These are phyloP conservation scores for Ciconia stormi DNA, from an alignment of 2,113 vertebrate species.

Conservation along the genomic window DNA sequence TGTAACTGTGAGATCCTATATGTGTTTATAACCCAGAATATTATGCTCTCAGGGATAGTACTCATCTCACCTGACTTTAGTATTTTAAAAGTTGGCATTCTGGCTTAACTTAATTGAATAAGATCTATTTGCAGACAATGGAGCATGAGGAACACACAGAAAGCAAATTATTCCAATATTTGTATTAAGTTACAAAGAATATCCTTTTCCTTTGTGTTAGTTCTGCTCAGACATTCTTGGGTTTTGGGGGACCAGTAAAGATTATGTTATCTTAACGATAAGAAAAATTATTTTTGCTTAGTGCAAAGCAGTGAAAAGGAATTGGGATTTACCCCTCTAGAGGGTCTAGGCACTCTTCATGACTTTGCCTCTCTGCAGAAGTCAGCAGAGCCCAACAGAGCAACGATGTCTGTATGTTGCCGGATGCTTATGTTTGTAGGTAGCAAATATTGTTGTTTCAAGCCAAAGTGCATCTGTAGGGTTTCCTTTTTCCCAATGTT, in stretches of 20 bases:
- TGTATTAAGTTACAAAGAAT: neutral
- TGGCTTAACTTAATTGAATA: neutral
- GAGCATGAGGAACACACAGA: neutral
- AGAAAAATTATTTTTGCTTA: neutral
- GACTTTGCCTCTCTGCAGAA: neutral
- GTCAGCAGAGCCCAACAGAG: neutral
- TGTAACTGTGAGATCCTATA: neutral
- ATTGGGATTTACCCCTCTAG: neutral
- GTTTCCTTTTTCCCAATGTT: neutral
- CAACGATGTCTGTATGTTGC: neutral
- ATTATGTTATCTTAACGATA: neutral
- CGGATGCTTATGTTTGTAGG: neutral
- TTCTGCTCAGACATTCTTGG: neutral
- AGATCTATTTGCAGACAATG: neutral
- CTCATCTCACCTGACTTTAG: neutral
- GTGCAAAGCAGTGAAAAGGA: neutral
- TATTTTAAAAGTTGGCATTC: neutral
- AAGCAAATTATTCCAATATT: neutral
- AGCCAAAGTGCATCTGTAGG: neutral
- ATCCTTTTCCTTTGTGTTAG: neutral
- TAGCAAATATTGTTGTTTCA: neutral
- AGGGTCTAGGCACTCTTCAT: neutral
- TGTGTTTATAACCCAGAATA: neutral
- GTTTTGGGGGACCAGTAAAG: neutral
- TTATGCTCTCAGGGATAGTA: neutral